Base-by-base conservation (phyloP, 2,888 invertebrate species). In the Xestia sexstrigata region DNA sequence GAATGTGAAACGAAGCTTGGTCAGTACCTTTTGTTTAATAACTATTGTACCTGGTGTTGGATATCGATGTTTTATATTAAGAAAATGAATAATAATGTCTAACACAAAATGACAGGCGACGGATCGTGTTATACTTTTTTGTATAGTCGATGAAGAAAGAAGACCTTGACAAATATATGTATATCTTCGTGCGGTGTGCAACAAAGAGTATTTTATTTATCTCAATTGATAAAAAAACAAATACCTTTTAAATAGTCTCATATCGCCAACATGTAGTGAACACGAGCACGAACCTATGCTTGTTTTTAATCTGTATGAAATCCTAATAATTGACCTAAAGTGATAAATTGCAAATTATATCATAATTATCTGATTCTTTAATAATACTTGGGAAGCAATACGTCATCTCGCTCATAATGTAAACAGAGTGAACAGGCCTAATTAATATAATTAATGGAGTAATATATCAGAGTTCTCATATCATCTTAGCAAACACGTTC, bases 381-480 rank as follows among this genome's bases (percentile, higher is more conserved):
- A 47, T 74, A 79, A 20, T 62, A 74, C n/a, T 67, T 67, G 20
- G 67, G 26, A n/a, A 66, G 65, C 81, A 70, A 81, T 81, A 30
- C 65, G 58, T 80, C 65, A 76, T 76, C 65, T 70, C 30, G 60
- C 52, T 70, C 52, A 76, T 81, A 79, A 79, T 70, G 49, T 76
- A 81, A 81, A 81, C 76, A 39, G 79, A 81, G 76, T 76, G 81
- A 76, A 76, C 58, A 66, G 76, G 49, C 65, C 65, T 80, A 81
- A 80, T 80, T 80, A 81, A 81, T 80, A 70, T 76, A 80, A 80
- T 80, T 81, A 76, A 80, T 80, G 65, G 69, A 60, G 76, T 76
- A 81, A 76, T 80, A 80, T 70, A 80, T 80, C 76, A 76, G 76
- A 76, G 60, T 76, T 58, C 65, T 45, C n/a, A 47, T 75, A 81